Percentiles rank a stretch among this genome's conserved stretches.
Evolutionary conservation across 1,140 invertebrate genomes (phyloP).

Genomic region (Ptiloglossa arizonensis): DNA sequence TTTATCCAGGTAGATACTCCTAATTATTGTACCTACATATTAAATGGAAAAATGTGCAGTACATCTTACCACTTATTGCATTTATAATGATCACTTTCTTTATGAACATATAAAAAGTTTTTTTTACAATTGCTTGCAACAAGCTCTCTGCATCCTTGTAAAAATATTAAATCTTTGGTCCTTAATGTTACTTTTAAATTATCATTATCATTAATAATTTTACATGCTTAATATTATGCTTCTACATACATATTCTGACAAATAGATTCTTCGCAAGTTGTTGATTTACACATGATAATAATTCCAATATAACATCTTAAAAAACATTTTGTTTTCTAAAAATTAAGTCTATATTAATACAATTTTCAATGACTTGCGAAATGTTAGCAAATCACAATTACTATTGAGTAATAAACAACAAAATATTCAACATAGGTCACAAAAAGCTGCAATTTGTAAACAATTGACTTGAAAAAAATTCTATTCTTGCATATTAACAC

Average conservation of each 20-base stretch:
- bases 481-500: slow-evolving; percentile 19
- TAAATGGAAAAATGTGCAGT: slow-evolving; percentile 17
- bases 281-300: slow-evolving; percentile 28
- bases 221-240: slow-evolving; percentile 61
- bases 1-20: neutral
- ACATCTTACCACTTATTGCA: slow-evolving; percentile 41
- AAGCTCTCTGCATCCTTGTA: slow-evolving; percentile 68
- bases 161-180: slow-evolving; percentile 81
- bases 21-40: slow-evolving; percentile 40
- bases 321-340: neutral
- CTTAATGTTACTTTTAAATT: slow-evolving; percentile 76
- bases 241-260: slow-evolving; percentile 63
- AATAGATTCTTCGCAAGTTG: slow-evolving; percentile 50
- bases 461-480: neutral
- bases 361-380: neutral
- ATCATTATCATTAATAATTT: slow-evolving; percentile 56
- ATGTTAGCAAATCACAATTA: neutral
- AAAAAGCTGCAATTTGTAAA: slow-evolving; percentile 2
- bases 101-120: slow-evolving; percentile 63
- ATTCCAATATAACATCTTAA: slow-evolving; percentile 1
- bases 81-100: slow-evolving; percentile 50
- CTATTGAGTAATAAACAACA: neutral
- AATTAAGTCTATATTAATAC: neutral
- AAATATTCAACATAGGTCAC: slow-evolving; percentile 20
- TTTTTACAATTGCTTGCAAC: slow-evolving; percentile 61